phyloP scores from a whole-genome alignment of 2,797 vertebrate genomes.

The Falco novaeseelandiae region DNA sequence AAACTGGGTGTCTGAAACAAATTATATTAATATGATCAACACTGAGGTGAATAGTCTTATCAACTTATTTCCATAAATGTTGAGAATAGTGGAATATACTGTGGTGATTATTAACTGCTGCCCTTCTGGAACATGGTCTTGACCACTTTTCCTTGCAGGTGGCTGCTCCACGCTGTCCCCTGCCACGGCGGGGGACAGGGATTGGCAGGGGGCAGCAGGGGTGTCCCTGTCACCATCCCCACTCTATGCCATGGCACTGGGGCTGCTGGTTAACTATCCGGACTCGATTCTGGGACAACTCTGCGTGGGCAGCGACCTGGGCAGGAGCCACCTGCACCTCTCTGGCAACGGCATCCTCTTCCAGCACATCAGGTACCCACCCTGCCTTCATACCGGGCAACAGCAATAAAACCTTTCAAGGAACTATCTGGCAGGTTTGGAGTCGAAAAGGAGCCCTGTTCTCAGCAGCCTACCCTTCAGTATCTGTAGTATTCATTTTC shows the following conservation, averaged over 20 bases:
- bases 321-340: constrained; percentile 68
- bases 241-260: constrained; percentile 70
- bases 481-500: background rate
- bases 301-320: background rate
- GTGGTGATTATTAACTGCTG: background rate
- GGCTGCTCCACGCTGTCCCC: background rate
- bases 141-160: background rate
- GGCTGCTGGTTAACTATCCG: constrained; percentile 74
- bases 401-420: background rate
- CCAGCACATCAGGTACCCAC: constrained; percentile 69
- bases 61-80: background rate
- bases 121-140: background rate
- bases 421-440: background rate
- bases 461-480: background rate
- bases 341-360: constrained; percentile 73
- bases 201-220: too few species aligned
- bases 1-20: background rate
- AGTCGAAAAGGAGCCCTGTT: background rate
- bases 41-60: background rate
- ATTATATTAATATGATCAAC: background rate
- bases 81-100: background rate
- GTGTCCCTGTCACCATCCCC: background rate
- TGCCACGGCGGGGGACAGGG: background rate
- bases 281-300: constrained; percentile 77
- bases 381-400: too few species aligned